Conservation (phyloP, 2,888 invertebrate species). For the Shargacucullia verbasci region DNA sequence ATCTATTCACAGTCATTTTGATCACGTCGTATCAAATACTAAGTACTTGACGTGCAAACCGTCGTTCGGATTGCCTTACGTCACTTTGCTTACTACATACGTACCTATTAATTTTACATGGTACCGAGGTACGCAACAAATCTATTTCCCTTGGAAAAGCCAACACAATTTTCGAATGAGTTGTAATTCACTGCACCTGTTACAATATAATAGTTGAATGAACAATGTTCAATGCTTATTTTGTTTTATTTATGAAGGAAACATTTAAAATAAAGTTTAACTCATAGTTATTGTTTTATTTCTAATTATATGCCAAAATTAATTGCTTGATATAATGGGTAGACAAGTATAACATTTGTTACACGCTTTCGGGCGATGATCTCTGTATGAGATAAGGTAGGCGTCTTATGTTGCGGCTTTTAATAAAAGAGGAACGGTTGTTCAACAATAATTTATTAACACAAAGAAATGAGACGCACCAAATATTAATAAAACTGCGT, state of each 20-base stretch:
- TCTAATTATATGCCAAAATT: slow-evolving; percentile 19
- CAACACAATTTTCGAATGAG: slow-evolving; percentile 61
- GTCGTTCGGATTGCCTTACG: slow-evolving; percentile 18
- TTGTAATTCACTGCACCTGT: slow-evolving; percentile 57
- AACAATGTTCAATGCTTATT: slow-evolving; percentile 77
- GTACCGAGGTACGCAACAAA: slow-evolving; percentile 32
- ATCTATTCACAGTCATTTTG: slow-evolving; percentile 19
- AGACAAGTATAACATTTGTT: too few species aligned
- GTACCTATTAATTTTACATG: slow-evolving; percentile 23
- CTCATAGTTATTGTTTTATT: slow-evolving; percentile 57
- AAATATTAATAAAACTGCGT: slow-evolving; percentile 4
- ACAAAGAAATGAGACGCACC: slow-evolving; percentile 16
- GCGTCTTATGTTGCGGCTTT: neutral
- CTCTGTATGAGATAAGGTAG: too few species aligned
- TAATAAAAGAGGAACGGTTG: slow-evolving; percentile 18
- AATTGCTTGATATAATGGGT: neutral
- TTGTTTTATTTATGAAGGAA: slow-evolving; percentile 82
- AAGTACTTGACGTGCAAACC: slow-evolving; percentile 26
- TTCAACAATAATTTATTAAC: slow-evolving; percentile 48
- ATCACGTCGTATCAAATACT: slow-evolving; percentile 13
- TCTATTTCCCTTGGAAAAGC: slow-evolving; percentile 37
- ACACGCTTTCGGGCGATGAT: too few species aligned
- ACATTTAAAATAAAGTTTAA: slow-evolving; percentile 69
- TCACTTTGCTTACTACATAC: slow-evolving; percentile 30
- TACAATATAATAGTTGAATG: slow-evolving; percentile 67